Conservation (phyloP, 2,113 vertebrate genomes). For the Montifringilla adamsi region DNA sequence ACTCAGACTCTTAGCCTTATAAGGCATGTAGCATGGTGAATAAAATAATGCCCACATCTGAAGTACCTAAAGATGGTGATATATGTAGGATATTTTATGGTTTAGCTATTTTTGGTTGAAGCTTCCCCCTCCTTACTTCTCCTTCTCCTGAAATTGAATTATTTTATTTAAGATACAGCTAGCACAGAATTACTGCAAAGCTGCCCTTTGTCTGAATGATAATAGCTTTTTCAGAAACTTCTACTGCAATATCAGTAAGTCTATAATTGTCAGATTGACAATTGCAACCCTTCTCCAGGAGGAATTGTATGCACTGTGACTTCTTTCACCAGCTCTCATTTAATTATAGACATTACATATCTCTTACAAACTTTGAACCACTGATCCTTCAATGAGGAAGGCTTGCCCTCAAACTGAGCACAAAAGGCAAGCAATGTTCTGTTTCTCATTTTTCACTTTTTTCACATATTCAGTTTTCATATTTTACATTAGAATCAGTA, state of each 20-base stretch:
- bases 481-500: background rate
- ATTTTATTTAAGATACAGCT: slow-evolving; percentile 1
- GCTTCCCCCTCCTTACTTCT: background rate
- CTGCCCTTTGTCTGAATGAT: slow-evolving; percentile 39
- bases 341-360: slow-evolving; percentile 20
- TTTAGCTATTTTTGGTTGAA: background rate
- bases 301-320: background rate
- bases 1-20: background rate
- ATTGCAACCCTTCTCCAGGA: background rate
- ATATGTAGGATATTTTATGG: background rate
- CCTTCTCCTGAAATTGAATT: background rate
- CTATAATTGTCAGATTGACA: slow-evolving; percentile 33
- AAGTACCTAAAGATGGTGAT: background rate
- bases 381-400: background rate
- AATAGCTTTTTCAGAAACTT: slow-evolving; percentile 25
- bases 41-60: background rate
- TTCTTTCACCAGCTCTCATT: background rate
- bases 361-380: background rate
- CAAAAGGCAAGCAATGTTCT: background rate
- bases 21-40: background rate
- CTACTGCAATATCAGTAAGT: slow-evolving; percentile 10
- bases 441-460: background rate
- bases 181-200: background rate
- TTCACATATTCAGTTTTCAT: background rate
- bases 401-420: background rate